Conservation (phyloP, 2,113 vertebrate genomes). For the Saccopteryx leptura region DNA sequence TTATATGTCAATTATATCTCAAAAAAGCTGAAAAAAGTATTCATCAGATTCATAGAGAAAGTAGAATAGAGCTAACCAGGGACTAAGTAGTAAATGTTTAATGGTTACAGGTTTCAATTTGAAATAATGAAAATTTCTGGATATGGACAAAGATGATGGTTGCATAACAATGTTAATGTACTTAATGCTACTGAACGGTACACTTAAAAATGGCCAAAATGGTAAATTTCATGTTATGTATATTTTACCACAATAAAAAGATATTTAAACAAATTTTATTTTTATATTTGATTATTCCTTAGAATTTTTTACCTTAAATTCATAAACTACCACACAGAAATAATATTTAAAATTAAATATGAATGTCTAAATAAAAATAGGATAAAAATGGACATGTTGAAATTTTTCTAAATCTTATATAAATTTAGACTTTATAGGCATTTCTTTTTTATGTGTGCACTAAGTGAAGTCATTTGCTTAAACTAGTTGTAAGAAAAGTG, state of each 20-base stretch:
- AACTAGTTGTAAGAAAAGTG: background rate
- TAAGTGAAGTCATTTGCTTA: conserved; percentile 75
- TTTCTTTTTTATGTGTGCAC: conserved; percentile 52
- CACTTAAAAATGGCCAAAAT: background rate
- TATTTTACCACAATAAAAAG: background rate
- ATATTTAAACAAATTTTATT: background rate
- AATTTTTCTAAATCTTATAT: background rate
- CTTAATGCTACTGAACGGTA: background rate
- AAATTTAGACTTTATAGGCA: background rate
- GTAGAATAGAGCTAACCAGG: background rate
- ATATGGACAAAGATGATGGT: background rate
- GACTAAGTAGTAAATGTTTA: background rate
- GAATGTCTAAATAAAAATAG: conserved; percentile 23
- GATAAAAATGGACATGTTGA: background rate
- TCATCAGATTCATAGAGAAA: background rate
- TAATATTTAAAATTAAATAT: conserved; percentile 28
- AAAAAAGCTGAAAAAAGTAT: background rate
- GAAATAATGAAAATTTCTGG: background rate
- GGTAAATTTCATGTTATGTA: background rate
- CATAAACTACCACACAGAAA: conserved; percentile 26
- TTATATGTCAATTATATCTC: background rate
- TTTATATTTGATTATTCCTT: background rate
- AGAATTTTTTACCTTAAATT: background rate
- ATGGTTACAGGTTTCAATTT: background rate
- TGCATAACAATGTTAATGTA: background rate